A percentile compares a stretch with the other conserved stretches of the same genome.
Evolutionary conservation across 2,888 invertebrate genomes (phyloP).

Genomic region (Oxyscelio sp.): DNA sequence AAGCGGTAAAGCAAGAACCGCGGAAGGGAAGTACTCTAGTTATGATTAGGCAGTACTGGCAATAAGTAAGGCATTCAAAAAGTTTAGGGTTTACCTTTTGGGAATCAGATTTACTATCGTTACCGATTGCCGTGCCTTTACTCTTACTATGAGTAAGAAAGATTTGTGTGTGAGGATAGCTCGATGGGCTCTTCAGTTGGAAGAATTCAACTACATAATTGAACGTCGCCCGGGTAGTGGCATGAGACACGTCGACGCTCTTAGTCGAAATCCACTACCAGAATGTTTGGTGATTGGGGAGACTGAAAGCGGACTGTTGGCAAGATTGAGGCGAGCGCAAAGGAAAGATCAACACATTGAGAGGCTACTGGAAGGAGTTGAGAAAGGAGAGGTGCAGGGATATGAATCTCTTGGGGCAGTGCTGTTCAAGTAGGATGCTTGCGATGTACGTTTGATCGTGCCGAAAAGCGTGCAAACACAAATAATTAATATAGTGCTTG

Average conservation of each 20-base stretch:
- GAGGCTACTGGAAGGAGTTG: too few relatives aligned
- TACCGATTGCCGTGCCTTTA: too few relatives aligned
- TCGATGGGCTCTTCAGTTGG: slow-evolving; percentile 38
- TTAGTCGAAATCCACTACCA: slow-evolving; percentile 41
- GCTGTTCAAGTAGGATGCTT: not conserved
- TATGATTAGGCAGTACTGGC: too few relatives aligned
- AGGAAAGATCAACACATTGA: slow-evolving; percentile 9
- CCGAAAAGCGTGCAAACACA: slow-evolving; percentile 51
- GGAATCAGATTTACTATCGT: slow-evolving; percentile 35
- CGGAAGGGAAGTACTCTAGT: too few relatives aligned
- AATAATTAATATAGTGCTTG: slow-evolving; percentile 40
- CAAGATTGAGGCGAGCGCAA: slow-evolving; percentile 11
- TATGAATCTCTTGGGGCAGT: not conserved
- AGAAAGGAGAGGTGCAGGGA: too few relatives aligned
- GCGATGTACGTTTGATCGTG: slow-evolving; percentile 15
- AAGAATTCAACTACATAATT: slow-evolving; percentile 33
- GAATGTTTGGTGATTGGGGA: not conserved
- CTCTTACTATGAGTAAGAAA: slow-evolving; percentile 25
- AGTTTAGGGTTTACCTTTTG: too few relatives aligned
- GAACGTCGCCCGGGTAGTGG: slow-evolving; percentile 35
- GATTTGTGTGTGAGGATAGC: too few relatives aligned
- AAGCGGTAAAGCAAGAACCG: too few relatives aligned
- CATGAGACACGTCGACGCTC: slow-evolving; percentile 47
- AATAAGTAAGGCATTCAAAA: too few relatives aligned
- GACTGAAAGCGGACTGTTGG: not conserved